Percentiles rank a stretch among this genome's conserved stretches.
Evolutionary conservation across 2,797 vertebrate genomes (phyloP).

Genomic region (Hypotaenidia philippensis): DNA sequence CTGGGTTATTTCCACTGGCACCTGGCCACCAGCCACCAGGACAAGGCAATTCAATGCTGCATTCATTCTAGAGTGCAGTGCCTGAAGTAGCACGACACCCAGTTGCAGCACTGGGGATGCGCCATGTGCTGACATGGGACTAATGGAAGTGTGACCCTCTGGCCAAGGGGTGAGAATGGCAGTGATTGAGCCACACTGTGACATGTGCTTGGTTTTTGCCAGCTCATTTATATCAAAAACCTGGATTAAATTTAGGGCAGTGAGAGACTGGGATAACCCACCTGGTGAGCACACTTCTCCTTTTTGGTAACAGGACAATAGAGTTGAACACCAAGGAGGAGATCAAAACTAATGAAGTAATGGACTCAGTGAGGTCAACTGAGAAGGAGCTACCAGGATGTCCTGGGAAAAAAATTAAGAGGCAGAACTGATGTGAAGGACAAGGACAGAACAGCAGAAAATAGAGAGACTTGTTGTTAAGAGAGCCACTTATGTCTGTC

Average conservation of each 20-base stretch:
- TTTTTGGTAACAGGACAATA: neutral
- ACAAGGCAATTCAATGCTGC: neutral
- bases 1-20: neutral
- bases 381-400: neutral
- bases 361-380: neutral
- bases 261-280: neutral
- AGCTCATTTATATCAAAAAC: constrained; percentile 15
- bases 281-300: neutral
- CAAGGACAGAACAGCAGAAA: neutral
- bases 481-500: neutral
- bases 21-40: neutral
- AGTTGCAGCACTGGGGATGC: neutral
- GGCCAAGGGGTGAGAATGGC: neutral
- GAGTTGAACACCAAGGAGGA: neutral
- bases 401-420: neutral
- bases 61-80: neutral
- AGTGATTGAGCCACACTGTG: neutral
- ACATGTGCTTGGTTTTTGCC: neutral
- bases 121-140: neutral
- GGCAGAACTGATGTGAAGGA: neutral
- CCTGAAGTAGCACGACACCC: neutral
- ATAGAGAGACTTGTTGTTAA: neutral
- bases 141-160: neutral
- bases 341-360: neutral
- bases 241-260: neutral